Evolutionary conservation across 2,113 vertebrate species (phyloP).

Genomic region (Patagioenas fasciata): DNA sequence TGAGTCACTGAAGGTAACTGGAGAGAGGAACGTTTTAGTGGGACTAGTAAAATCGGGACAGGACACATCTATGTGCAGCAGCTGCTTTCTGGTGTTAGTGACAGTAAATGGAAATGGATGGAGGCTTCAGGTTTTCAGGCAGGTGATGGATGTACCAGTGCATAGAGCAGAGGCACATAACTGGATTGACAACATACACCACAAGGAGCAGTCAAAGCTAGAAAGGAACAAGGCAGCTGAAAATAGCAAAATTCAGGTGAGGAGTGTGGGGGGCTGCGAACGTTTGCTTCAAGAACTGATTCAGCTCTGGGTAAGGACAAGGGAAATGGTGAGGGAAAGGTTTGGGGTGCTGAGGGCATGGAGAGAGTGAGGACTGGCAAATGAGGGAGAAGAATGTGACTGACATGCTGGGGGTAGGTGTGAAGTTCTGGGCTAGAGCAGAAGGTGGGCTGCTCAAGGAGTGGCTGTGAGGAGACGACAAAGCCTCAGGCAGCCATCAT

Average conservation of each 20-base stretch:
- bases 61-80: background rate
- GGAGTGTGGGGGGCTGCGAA: rapidly evolving
- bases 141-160: background rate
- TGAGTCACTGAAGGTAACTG: background rate
- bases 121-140: background rate
- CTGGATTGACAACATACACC: background rate
- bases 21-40: rapidly evolving
- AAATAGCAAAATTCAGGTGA: background rate
- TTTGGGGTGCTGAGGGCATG: background rate
- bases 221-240: background rate
- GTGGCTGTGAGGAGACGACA: background rate
- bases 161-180: rapidly evolving
- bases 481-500: background rate
- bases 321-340: background rate
- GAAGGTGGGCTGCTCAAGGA: background rate
- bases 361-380: background rate
- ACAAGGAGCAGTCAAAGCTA: background rate
- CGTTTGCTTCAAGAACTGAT: background rate
- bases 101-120: background rate
- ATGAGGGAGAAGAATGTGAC: background rate
- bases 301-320: background rate
- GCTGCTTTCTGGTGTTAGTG: background rate
- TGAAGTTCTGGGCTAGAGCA: background rate
- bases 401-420: background rate
- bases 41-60: background rate